Evolutionary conservation across 2,888 invertebrate species (phyloP), one percentile per base, ranked within the genome.

Genomic region (Plutella xylostella): DNA sequence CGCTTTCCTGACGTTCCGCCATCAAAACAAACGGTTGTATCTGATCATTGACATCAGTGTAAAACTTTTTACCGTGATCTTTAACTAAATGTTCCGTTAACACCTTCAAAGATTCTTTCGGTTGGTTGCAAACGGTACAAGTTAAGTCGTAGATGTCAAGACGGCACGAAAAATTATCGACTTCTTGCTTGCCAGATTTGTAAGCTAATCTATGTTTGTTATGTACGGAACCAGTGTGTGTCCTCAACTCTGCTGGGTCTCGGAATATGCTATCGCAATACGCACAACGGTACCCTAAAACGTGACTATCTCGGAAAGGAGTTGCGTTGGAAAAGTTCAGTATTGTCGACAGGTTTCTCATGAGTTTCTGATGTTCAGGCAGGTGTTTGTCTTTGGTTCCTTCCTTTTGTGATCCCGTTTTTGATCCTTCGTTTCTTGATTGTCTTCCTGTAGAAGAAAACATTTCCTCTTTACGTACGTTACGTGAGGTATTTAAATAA

Each of bases 281-380:
- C 3, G 82, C 82, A 50, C 82, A 82, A 12, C 73, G 66, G 52
- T 75, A 83, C 0, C 82, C 82, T 0, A 80, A 77, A 46, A 78
- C 82, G 33, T 78, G 80, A 19, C 79, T 59, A 48, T 76, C 77
- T 48, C 76, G 78, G 53, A 83, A 82, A 1, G 82, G 82, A 1
- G 82, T 83, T 1, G 64, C 76, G 51, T 82, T 83, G 0, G 82
- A 79, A 45, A 64, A 70, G 50, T 71, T 71, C 30, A 83, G 68
- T 28, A 83, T 53, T 0, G 75, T 73, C 31, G 65, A 74, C 28
- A 83, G 58, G 55, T 83, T 83, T 9, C 7, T 9, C n/a, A 12
- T 28, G 28, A 28, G 3, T 28, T 28, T 28, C 4, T 3, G 11
- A 28, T 28, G 28, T 6, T 28, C 28, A 3, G 28, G n/a, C n/a